A percentile compares a stretch with the other conserved stretches of the same genome.
These are phyloP conservation scores for Aphis gossypii DNA, from an alignment of 1,140 invertebrate genomes.

Conservation along the genomic window DNA sequence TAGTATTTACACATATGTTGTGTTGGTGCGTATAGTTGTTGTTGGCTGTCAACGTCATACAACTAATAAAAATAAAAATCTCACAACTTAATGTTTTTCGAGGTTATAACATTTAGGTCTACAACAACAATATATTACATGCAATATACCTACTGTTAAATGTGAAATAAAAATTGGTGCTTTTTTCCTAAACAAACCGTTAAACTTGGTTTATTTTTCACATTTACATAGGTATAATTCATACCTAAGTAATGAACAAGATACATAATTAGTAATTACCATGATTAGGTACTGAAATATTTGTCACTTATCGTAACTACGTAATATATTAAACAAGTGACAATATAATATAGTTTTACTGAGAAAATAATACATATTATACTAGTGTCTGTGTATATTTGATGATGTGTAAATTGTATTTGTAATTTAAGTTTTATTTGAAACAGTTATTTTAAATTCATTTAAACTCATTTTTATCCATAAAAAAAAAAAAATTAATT, in stretches of 20 bases:
- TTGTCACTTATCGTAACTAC: background rate
- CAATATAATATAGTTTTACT: no score
- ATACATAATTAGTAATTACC: background rate
- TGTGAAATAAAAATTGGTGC: background rate
- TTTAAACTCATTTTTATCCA: background rate
- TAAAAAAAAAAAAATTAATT: background rate
- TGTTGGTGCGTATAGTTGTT: background rate
- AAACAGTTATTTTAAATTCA: background rate
- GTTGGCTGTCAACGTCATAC: slow-evolving; percentile 4
- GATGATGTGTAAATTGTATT: background rate
- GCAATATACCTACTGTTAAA: background rate
- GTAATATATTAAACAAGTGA: background rate
- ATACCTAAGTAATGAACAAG: background rate
- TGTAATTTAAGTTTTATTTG: background rate
- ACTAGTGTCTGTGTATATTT: no score
- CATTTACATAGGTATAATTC: background rate
- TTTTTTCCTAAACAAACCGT: background rate
- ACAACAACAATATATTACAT: background rate
- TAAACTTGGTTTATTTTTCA: background rate
- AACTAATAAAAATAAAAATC: slow-evolving; percentile 37
- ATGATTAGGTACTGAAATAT: background rate
- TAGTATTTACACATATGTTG: slow-evolving; percentile 18
- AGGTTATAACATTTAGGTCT: slow-evolving; percentile 15
- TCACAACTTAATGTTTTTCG: slow-evolving; percentile 32
- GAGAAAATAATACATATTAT: no score